A percentile compares a stretch with the other conserved stretches of the same genome.
Evolutionary conservation across 2,888 invertebrate species (phyloP).

Genomic region (Pristionchus exspectatus): DNA sequence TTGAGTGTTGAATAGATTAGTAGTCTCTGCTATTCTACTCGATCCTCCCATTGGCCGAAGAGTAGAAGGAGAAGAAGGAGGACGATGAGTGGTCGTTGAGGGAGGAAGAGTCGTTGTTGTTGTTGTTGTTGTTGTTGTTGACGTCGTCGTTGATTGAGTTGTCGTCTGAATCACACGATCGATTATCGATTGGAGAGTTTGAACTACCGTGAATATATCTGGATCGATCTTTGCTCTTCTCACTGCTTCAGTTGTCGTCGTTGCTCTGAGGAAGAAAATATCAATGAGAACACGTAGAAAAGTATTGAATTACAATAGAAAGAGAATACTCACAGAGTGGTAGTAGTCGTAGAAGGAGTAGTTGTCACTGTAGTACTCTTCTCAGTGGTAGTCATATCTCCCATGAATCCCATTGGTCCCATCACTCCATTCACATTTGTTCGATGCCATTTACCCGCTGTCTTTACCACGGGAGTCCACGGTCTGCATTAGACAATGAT

Average conservation of each 20-base stretch:
- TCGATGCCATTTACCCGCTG: conserved; percentile 55
- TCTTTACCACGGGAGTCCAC: conserved; percentile 49
- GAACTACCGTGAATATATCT: conserved; percentile 40
- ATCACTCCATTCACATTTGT: conserved; percentile 25
- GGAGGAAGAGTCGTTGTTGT: not conserved
- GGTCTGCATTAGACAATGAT: not conserved
- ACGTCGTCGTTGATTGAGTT: conserved; percentile 17
- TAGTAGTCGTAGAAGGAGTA: not conserved
- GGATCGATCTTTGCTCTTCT: conserved; percentile 43
- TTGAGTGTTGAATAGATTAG: conserved; percentile 30
- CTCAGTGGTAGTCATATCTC: not conserved
- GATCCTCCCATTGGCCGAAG: conserved; percentile 9
- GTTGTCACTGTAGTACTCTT: not conserved
- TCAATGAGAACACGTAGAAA: not conserved
- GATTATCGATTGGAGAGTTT: not conserved
- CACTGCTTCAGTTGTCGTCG: conserved; percentile 32
- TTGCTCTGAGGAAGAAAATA: not conserved
- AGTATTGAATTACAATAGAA: too few relatives aligned
- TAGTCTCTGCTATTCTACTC: conserved; percentile 34
- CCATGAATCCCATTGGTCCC: conserved; percentile 46
- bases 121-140: conserved; percentile 13
- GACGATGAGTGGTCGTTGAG: conserved; percentile 26
- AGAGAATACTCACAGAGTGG: conserved; percentile 13
- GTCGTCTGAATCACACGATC: conserved; percentile 14
- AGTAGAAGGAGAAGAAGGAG: not conserved